Evolutionary conservation across 1,140 invertebrate genomes (phyloP).

Genomic region (Nylanderia fulva): DNA sequence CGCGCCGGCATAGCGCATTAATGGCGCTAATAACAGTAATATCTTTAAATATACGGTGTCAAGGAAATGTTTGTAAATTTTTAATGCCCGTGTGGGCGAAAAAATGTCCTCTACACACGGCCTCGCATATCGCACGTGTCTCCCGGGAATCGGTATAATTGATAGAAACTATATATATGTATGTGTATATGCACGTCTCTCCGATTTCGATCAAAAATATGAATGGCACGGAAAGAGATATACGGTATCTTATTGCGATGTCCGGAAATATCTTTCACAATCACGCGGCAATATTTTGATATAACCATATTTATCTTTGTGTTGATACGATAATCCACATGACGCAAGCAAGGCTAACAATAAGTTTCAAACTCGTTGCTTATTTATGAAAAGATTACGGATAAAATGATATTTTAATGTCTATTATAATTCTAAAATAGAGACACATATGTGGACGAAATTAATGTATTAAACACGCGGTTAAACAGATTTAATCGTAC

Average conservation of each 20-base stretch:
- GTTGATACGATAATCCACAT: not conserved
- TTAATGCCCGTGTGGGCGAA: not conserved
- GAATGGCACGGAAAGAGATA: not conserved
- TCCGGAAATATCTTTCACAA: not conserved
- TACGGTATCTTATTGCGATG: not conserved
- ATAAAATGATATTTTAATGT: not conserved
- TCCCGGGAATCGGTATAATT: slow-evolving; percentile 20
- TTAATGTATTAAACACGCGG: not conserved
- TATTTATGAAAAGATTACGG: not conserved
- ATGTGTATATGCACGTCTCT: too few relatives aligned
- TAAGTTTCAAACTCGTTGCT: not conserved
- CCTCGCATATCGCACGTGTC: not conserved
- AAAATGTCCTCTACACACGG: not conserved
- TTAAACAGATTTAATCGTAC: not conserved
- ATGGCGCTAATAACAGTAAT: not conserved
- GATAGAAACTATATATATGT: not conserved
- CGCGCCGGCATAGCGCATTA: not conserved
- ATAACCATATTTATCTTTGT: not conserved
- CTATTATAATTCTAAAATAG: not conserved
- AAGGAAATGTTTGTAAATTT: slow-evolving; percentile 9
- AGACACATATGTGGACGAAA: not conserved
- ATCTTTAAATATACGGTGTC: not conserved
- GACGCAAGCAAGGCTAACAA: not conserved
- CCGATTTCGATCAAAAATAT: slow-evolving; percentile 3
- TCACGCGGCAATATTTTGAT: not conserved